A percentile compares a stretch with the other conserved stretches of the same genome.
Conservation (phyloP, 2,113 vertebrate genomes). For the Scopus umbretta region DNA sequence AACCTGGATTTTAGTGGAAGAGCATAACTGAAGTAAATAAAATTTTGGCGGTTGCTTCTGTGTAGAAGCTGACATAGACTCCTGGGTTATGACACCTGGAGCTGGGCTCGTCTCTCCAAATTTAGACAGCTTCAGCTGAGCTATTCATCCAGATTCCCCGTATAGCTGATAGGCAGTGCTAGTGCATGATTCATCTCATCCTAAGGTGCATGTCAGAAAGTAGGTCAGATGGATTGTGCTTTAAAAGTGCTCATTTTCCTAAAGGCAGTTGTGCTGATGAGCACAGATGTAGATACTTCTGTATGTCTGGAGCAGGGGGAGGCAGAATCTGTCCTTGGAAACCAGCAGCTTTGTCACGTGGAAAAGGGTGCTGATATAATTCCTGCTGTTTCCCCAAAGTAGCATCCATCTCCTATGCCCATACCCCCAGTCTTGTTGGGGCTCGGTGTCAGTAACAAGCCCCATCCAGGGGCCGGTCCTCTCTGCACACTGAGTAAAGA, state of each 20-base stretch:
- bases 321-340: background rate
- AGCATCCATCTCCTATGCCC: background rate
- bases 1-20: background rate
- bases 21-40: background rate
- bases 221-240: conserved; percentile 42
- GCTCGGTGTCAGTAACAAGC: background rate
- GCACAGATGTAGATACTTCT: conserved; percentile 9
- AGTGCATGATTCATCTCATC: background rate
- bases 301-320: background rate
- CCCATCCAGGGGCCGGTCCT: background rate
- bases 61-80: background rate
- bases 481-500: background rate
- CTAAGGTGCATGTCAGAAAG: conserved; percentile 41
- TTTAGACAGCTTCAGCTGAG: background rate
- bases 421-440: rapidly evolving
- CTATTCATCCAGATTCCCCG: background rate
- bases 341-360: background rate
- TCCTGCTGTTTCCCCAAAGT: background rate
- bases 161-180: background rate
- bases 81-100: rapidly evolving
- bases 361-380: background rate
- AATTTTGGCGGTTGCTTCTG: background rate
- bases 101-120: background rate
- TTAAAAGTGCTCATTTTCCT: conserved; percentile 18
- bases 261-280: background rate